Evolutionary conservation across 2,797 vertebrate species (phyloP).

Genomic region (Crocidura indochinensis): DNA sequence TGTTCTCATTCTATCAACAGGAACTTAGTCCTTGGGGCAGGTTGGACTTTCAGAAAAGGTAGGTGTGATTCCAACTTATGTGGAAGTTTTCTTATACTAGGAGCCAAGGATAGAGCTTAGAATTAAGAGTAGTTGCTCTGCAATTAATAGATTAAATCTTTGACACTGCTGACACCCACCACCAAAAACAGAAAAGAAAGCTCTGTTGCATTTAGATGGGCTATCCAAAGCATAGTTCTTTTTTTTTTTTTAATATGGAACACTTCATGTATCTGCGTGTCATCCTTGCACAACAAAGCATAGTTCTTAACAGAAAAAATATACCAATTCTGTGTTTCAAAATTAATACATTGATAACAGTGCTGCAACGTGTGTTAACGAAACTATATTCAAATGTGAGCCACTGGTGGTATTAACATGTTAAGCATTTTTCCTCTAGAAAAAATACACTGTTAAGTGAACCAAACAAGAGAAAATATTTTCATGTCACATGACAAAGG

Average conservation of each 20-base stretch:
- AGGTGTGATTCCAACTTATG: fast-evolving
- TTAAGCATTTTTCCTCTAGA: background rate
- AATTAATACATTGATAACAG: too few species aligned
- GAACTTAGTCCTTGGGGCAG: background rate
- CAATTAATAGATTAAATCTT: too few species aligned
- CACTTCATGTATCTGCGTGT: too few species aligned
- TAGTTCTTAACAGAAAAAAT: background rate
- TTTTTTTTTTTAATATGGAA: too few species aligned
- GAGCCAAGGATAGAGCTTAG: background rate
- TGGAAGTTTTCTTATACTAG: background rate
- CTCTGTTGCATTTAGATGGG: too few species aligned
- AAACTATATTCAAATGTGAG: too few species aligned
- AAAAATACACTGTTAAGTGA: background rate
- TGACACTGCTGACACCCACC: too few species aligned
- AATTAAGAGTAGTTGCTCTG: too few species aligned
- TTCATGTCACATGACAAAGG: background rate
- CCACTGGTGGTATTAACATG: background rate
- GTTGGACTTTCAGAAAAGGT: background rate
- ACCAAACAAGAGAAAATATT: background rate
- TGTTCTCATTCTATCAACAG: background rate
- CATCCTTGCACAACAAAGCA: background rate
- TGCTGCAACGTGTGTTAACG: too few species aligned
- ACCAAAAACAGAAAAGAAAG: too few species aligned
- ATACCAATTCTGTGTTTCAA: too few species aligned
- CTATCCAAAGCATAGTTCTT: too few species aligned